Percentiles rank a stretch among this genome's conserved stretches.
phyloP scores from a whole-genome alignment of 2,113 vertebrate species.

The Ibidorhyncha struthersii region DNA sequence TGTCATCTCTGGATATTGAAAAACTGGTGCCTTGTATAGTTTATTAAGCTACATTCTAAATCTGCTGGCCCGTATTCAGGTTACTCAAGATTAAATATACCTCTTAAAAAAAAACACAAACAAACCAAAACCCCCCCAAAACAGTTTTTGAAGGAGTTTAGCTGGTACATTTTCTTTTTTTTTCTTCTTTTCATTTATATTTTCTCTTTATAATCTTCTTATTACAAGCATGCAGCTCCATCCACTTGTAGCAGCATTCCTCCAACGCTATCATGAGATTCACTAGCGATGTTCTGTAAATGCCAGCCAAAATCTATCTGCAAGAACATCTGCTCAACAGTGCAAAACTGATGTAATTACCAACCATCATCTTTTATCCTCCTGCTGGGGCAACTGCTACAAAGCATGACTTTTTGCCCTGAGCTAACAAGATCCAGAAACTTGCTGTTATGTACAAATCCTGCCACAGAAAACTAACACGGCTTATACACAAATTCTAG shows the following conservation, averaged over 20 bases:
- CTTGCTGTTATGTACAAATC: slow-evolving; percentile 72
- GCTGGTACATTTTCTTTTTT: not conserved
- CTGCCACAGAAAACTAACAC: slow-evolving; percentile 54
- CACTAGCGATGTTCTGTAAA: slow-evolving; percentile 71
- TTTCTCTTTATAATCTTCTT: slow-evolving; percentile 4
- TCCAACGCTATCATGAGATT: slow-evolving; percentile 67
- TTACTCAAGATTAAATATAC: not conserved
- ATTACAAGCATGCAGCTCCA: slow-evolving; percentile 34
- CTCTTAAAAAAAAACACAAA: not conserved
- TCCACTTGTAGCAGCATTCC: slow-evolving; percentile 54
- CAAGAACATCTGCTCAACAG: slow-evolving; percentile 81
- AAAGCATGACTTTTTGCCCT: slow-evolving; percentile 80
- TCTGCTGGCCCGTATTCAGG: not conserved
- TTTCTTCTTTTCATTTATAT: not conserved
- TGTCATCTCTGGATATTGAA: not conserved
- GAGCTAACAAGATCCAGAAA: slow-evolving; percentile 78
- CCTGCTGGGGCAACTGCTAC: slow-evolving; percentile 81
- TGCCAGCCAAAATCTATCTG: slow-evolving; percentile 81
- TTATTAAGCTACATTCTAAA: not conserved
- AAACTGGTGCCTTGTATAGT: not conserved
- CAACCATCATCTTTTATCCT: slow-evolving; percentile 81
- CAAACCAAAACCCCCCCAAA: not conserved
- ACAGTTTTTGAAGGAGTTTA: not conserved
- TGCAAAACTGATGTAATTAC: slow-evolving; percentile 83
- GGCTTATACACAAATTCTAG: slow-evolving; percentile 65